Evolutionary conservation across 2,888 invertebrate species (phyloP).

Genomic region (Deilephila elpenor): DNA sequence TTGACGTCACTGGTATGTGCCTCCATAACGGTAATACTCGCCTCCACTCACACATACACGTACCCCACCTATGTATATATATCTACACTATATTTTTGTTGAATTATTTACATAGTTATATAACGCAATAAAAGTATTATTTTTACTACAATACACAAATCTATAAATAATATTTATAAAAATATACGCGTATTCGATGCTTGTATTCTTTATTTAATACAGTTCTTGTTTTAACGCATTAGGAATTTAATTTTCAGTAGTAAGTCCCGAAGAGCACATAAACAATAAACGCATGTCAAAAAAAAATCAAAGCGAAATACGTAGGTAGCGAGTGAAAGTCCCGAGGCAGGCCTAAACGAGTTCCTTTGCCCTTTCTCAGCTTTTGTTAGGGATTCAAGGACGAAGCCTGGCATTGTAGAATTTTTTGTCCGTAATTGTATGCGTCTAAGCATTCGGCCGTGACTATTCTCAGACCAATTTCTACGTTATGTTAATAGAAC

Average conservation of each 20-base stretch:
- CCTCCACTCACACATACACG: slow-evolving; percentile 69
- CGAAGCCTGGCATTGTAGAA: slow-evolving; percentile 77
- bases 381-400: slow-evolving; percentile 82
- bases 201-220: neutral
- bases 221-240: neutral
- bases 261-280: neutral
- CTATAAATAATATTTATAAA: neutral
- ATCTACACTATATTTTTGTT: slow-evolving; percentile 67
- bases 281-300: slow-evolving; percentile 20
- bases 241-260: neutral
- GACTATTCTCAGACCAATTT: slow-evolving; percentile 66
- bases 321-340: slow-evolving; percentile 83
- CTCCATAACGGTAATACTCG: slow-evolving; percentile 83
- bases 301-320: slow-evolving; percentile 56
- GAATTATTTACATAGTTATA: slow-evolving; percentile 65
- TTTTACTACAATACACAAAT: neutral
- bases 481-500: slow-evolving; percentile 62
- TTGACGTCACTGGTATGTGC: slow-evolving; percentile 84
- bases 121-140: neutral
- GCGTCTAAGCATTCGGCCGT: slow-evolving; percentile 77
- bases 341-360: slow-evolving; percentile 79
- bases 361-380: slow-evolving; percentile 83
- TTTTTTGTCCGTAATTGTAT: slow-evolving; percentile 78
- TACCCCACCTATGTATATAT: slow-evolving; percentile 48
- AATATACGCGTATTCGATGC: no score